Evolutionary conservation across 2,113 vertebrate species (phyloP), one percentile per base, ranked within the genome.

Genomic region (Odocoileus virginianus): DNA sequence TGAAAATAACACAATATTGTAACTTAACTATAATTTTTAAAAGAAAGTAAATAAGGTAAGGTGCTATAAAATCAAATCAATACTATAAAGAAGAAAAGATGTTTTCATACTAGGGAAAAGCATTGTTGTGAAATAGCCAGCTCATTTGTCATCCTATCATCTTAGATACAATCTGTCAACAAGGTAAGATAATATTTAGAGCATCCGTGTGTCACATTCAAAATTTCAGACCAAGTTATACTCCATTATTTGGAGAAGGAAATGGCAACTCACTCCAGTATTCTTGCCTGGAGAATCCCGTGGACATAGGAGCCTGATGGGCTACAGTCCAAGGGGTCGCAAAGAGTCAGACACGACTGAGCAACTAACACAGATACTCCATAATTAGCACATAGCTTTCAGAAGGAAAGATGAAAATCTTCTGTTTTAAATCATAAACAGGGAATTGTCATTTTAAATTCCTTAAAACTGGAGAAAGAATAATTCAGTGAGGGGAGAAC

Each of bases 31-130:
- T 83, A 83, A 54, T 54, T 83, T 83, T 83, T 25, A 83, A 83
- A 83, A 83, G 50, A 11, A 54, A 50, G 43, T 89, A 95, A 96
- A 92, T 83, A 82, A 97, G 25, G 43, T 83, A 82, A 97, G 25
- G 43, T 90, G 8, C 40, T 60, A 89, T 58, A 3, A 97, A 95
- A 78, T 61, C 67, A 96, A 92, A 94, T 89, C 36, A 64, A 21
- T 57, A 17, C 15, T 83, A 85, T 23, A 36, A 96, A 96, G 11
- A 91, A 36, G 33, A 95, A 95, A 92, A 93, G 36, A 78, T 61
- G 16, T 10, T 92, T 87, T 94, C 43, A 87, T 23, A 86, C 17
- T 14, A 5, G 13, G 50, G 50, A 89, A 89, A 94, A 94, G 33
- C 79, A 67, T 52, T 50, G 50, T 14, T 85, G 57, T 95, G 40